phyloP scores from a whole-genome alignment of 2,888 invertebrate species.

The Acanthosepion pharaonis region DNA sequence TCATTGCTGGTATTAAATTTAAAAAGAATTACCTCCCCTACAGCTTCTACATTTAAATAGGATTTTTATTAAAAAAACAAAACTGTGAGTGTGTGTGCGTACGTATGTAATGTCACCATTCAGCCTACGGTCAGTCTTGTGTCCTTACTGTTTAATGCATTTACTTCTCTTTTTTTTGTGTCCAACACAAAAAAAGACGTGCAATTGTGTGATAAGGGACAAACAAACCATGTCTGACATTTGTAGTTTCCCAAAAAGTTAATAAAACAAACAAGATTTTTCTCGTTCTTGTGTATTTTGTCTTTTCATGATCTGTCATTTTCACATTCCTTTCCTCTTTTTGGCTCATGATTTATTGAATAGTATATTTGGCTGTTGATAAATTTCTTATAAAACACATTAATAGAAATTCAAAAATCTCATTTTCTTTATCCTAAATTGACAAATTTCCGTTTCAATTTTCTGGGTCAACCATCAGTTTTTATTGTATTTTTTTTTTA shows the following conservation, averaged over 20 bases:
- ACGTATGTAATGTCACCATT: neutral
- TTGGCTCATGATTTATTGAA: too few species aligned
- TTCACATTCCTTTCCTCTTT: too few species aligned
- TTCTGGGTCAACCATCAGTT: too few species aligned
- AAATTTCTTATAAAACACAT: too few species aligned
- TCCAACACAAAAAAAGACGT: neutral
- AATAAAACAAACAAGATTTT: neutral
- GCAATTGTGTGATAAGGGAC: neutral
- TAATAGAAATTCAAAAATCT: too few species aligned
- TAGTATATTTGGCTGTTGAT: too few species aligned
- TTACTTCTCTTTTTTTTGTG: neutral
- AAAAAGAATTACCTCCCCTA: neutral
- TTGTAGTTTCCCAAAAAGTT: neutral
- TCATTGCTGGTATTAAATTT: neutral
- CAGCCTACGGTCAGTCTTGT: neutral
- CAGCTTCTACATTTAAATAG: neutral
- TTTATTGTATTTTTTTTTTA: too few species aligned
- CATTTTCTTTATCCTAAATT: too few species aligned
- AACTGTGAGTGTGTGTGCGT: neutral
- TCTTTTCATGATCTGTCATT: neutral
- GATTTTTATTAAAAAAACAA: neutral
- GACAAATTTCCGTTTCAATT: too few species aligned
- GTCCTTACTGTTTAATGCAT: conserved; percentile 24
- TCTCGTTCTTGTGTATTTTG: neutral
- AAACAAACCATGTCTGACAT: neutral